Percentiles rank a stretch among this genome's conserved stretches.
These are phyloP conservation scores for Notarius quadriscutis DNA, from an alignment of 2,113 vertebrate species.

Conservation along the genomic window DNA sequence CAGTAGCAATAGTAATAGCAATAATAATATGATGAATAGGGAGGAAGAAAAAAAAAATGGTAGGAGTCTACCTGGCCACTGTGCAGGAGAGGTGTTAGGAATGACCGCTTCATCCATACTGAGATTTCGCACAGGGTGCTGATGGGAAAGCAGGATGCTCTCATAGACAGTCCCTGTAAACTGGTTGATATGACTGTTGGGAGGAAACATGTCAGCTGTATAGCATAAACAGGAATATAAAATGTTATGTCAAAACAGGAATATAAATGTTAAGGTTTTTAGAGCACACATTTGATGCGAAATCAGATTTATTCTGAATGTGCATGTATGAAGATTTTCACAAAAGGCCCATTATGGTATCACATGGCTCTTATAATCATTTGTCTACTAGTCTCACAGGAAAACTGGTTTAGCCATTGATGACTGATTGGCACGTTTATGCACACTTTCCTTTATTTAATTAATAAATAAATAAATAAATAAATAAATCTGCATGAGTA, in stretches of 20 bases:
- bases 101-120: slow-evolving; percentile 86
- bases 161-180: slow-evolving; percentile 95
- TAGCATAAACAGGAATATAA: not conserved
- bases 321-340: not conserved
- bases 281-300: not conserved
- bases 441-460: not conserved
- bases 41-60: not conserved
- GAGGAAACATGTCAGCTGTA: not conserved
- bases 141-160: slow-evolving; percentile 84
- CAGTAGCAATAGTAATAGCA: not conserved
- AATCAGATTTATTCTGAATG: not conserved
- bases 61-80: slow-evolving; percentile 88
- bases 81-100: slow-evolving; percentile 89
- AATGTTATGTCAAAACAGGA: not conserved
- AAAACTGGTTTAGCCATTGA: not conserved
- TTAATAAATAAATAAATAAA: not conserved
- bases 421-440: not conserved
- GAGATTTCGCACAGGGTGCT: slow-evolving; percentile 74
- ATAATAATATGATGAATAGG: not conserved
- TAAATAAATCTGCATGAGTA: not conserved
- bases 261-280: not conserved
- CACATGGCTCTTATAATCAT: not conserved
- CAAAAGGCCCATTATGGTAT: not conserved
- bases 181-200: slow-evolving; percentile 84
- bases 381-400: not conserved